Evolutionary conservation across 2,113 vertebrate species (phyloP), one percentile per base, ranked within the genome.

Genomic region (Lates calcarifer): DNA sequence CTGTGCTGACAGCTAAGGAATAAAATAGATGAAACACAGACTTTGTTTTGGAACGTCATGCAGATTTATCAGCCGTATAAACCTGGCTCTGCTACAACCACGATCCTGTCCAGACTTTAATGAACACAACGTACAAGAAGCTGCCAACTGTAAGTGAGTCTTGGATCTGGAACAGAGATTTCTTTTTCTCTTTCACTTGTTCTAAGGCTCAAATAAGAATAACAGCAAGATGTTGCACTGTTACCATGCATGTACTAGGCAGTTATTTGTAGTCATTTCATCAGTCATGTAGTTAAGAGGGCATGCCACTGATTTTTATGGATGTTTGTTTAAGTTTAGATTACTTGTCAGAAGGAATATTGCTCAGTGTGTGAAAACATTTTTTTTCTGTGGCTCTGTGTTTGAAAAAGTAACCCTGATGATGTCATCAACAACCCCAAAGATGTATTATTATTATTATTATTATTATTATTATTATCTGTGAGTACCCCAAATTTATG

Each of bases 141-240:
- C 26, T 58, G 33, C 82, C 77, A 81, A 64, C 71, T 74, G 64
- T 77, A 77, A 78, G 51, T 56, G 58, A 88, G 41, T 6, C 57
- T 67, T 22, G 72, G 64, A 67, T 77, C 55, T 53, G 69, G 24
- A 74, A 29, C 29, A 22, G 55, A 61, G 22, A 11, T 24, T 61
- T 75, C 13, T 31, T 26, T 74, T 26, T 37, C 29, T 70, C 57
- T 67, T 31, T 37, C 47, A 43, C 29, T 58, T 41, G 18, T 39
- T 58, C 68, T 61, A 17, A 62, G 45, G 43, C 45, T 49, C 14
- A 24, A 18, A 22, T 22, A 45, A 61, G 22, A 74, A 61, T 31
- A 65, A 58, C 8, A 58, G 18, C 18, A 20, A 28, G 29, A 45
- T 28, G 1, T 6, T 61, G 22, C 17, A 69, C 35, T 55, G 33